phyloP scores from a whole-genome alignment of 2,888 invertebrate genomes.

The Spisula subtruncata region DNA sequence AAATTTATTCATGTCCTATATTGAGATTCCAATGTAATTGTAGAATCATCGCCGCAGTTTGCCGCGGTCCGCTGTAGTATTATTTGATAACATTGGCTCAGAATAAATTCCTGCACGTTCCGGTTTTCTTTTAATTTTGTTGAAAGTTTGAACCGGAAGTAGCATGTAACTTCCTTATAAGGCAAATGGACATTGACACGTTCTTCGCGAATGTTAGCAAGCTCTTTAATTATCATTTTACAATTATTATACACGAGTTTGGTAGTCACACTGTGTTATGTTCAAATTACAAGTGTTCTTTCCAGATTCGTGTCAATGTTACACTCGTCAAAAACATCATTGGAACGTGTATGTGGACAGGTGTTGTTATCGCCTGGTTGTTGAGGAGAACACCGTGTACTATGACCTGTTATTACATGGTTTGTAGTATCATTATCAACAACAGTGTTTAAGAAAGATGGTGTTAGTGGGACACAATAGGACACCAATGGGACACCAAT shows the following conservation, averaged over 20 bases:
- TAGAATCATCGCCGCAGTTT: not conserved
- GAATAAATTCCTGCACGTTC: constrained; percentile 14
- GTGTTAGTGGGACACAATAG: not conserved
- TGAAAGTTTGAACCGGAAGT: constrained; percentile 18
- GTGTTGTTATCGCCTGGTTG: constrained; percentile 27
- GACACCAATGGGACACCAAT: constrained; percentile 12
- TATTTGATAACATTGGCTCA: not conserved
- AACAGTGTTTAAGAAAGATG: constrained; percentile 7
- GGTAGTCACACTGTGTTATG: constrained; percentile 8
- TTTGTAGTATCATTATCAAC: not conserved
- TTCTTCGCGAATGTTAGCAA: not conserved
- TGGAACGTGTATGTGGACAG: constrained; percentile 45
- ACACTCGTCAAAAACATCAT: constrained; percentile 53
- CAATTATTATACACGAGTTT: constrained; percentile 26
- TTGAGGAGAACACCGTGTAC: not conserved
- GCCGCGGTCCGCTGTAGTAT: not conserved
- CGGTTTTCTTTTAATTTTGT: not conserved
- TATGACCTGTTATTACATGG: constrained; percentile 14
- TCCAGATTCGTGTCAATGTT: constrained; percentile 26
- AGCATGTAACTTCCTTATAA: constrained; percentile 19
- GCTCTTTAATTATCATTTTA: constrained; percentile 12
- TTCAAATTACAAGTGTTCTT: constrained; percentile 25
- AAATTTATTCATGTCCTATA: too few relatives aligned
- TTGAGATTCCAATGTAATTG: too few relatives aligned
- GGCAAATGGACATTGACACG: constrained; percentile 16